Conservation (phyloP, 2,113 vertebrate species). For the Turnix velox region DNA sequence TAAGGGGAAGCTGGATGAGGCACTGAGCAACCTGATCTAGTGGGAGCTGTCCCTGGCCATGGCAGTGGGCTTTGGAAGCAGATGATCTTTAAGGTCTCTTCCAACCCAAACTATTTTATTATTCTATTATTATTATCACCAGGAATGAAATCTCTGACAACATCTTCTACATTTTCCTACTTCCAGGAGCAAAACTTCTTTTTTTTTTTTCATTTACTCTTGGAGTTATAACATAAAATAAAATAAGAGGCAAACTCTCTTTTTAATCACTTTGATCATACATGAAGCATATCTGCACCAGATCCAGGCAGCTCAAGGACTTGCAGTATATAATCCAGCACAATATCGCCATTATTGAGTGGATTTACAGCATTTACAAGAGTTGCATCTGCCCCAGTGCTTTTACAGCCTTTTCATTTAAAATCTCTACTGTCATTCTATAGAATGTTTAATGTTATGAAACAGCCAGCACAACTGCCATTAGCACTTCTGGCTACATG, state of each 20-base stretch:
- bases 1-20: too few species aligned
- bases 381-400: neutral
- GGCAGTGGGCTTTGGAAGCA: too few species aligned
- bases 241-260: neutral
- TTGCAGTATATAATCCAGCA: neutral
- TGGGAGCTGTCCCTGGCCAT: too few species aligned
- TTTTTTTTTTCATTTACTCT: neutral
- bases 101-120: too few species aligned
- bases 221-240: neutral
- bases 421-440: neutral
- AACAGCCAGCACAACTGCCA: neutral
- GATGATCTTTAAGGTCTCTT: too few species aligned
- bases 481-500: neutral
- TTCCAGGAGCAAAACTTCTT: neutral
- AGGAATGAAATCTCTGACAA: neutral
- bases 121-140: neutral
- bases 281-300: neutral
- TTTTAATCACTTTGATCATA: neutral
- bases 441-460: neutral
- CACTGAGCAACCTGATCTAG: too few species aligned
- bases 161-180: neutral
- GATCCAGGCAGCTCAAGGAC: neutral
- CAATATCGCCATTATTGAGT: neutral
- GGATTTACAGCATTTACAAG: neutral
- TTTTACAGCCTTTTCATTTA: neutral